Conservation (phyloP, 1,140 invertebrate species). For the Drosophila kikkawai region DNA sequence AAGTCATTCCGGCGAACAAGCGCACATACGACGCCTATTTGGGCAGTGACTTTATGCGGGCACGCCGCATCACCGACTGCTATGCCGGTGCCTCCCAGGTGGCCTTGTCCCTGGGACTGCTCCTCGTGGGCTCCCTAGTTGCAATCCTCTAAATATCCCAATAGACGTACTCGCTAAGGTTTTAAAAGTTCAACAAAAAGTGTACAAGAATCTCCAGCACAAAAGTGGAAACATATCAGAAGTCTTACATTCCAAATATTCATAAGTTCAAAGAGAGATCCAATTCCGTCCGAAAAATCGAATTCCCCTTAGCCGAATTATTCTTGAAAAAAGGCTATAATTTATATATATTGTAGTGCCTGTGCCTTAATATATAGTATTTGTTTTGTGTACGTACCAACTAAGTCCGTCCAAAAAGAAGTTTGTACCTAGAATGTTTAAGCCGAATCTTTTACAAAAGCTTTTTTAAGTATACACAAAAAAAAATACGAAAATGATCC, state of each 20-base stretch:
- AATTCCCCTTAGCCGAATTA: conserved; percentile 7
- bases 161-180: conserved; percentile 9
- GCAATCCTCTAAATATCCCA: conserved; percentile 43
- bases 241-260: conserved; percentile 40
- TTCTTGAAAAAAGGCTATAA: conserved; percentile 8
- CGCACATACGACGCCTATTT: conserved; percentile 89
- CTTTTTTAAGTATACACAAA: conserved; percentile 45
- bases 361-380: conserved; percentile 47
- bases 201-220: conserved; percentile 48
- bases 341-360: conserved; percentile 17
- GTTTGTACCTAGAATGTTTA: conserved; percentile 31
- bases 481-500: conserved; percentile 5
- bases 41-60: conserved; percentile 91
- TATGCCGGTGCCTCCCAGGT: conserved; percentile 86
- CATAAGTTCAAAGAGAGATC: conserved; percentile 16
- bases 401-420: conserved; percentile 43
- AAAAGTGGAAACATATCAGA: conserved; percentile 45
- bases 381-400: conserved; percentile 48
- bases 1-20: conserved; percentile 88
- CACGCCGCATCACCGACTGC: conserved; percentile 92
- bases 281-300: conserved; percentile 20
- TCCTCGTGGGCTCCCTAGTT: conserved; percentile 40
- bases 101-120: conserved; percentile 52
- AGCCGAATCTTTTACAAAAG: conserved; percentile 38
- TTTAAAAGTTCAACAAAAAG: conserved; percentile 8